phyloP scores from a whole-genome alignment of 2,797 vertebrate species.

The Silurus aristotelis region DNA sequence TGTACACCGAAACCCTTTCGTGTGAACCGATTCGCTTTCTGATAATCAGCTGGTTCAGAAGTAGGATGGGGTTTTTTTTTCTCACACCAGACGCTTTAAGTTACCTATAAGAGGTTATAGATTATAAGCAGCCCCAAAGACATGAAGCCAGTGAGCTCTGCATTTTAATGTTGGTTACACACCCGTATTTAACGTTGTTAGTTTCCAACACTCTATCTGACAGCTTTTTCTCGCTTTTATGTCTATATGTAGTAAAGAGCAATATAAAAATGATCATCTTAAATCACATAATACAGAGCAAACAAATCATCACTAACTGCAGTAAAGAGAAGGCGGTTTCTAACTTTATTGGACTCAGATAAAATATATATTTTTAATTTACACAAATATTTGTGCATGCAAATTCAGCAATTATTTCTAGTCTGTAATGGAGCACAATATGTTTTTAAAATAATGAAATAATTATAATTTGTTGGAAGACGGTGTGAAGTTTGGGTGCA shows the following conservation, averaged over 20 bases:
- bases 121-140: neutral
- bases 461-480: neutral
- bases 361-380: neutral
- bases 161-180: neutral
- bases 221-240: neutral
- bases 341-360: neutral
- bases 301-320: neutral
- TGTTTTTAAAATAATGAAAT: neutral
- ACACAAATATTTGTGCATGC: neutral
- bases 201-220: neutral
- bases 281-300: neutral
- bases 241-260: too few species aligned
- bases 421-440: neutral
- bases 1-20: neutral
- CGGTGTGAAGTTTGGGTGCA: slow-evolving; percentile 29
- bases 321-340: neutral
- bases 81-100: neutral
- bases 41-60: neutral
- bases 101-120: neutral
- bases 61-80: neutral
- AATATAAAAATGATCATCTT: neutral
- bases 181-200: neutral
- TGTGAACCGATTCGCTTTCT: neutral
- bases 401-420: neutral
- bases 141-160: neutral